Evolutionary conservation across 2,888 invertebrate genomes (phyloP), one percentile per base, ranked within the genome.

Genomic region (Dascillus cervinus): DNA sequence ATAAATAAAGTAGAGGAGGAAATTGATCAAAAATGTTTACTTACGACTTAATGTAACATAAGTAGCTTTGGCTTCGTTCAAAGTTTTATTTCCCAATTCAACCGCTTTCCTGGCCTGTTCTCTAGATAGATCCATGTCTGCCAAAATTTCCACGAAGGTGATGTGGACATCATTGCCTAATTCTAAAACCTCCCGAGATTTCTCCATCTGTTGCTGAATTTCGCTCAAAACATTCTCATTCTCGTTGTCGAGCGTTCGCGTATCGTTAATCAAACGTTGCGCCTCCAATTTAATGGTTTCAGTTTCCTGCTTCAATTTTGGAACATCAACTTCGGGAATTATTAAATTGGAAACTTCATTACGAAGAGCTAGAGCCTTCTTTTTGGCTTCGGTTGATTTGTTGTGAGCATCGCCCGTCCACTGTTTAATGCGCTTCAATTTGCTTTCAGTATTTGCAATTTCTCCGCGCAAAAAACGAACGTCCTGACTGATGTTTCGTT

Each of bases 61-160:
- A 1, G 90, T 91, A 29, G 80, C 76, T 52, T 82, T 79, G 3
- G 86, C 91, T 54, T 87, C 84, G 41, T 75, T 72, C 4, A 89
- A 66, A 0, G 85, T 88, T 46, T 77, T 76, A 51, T 94, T 88
- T 2, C 92, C 92, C 29, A 83, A 74, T 33, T 80, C 74, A 0
- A 94, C 86, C 2, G 95, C 94, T 29, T 83, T 78, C 34, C 77
- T 77, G 0, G 94, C 94, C 51, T 77, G 79, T 3, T 73, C 79
- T 29, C 80, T 76, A 0, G 82, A 77, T 11, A 75, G 76, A 52
- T 88, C 84, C 4, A 90, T 78, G 39, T 85, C 83, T 0, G 82
- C 79, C 32, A 92, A 60, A 5, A 92, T 70, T 41, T 84, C 82
- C 49, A 87, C 84, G 2, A 89, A 76, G 32, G 79, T 75, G 52